phyloP scores from a whole-genome alignment of 2,888 invertebrate species.

The Tinea semifulvella region DNA sequence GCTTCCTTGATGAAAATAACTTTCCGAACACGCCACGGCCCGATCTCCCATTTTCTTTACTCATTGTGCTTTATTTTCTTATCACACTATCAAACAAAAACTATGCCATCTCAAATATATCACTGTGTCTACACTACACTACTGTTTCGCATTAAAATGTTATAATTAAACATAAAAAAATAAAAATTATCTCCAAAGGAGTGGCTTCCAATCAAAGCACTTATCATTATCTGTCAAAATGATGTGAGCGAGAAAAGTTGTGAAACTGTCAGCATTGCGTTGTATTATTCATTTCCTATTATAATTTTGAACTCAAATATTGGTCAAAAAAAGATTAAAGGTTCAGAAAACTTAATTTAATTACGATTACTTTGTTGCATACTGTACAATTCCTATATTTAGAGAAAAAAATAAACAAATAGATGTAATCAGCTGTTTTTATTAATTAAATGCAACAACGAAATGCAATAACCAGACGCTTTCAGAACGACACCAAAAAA shows the following conservation, averaged over 20 bases:
- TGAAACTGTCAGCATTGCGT: conserved; percentile 18
- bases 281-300: conserved; percentile 11
- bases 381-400: too few relatives aligned
- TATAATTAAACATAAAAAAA: conserved; percentile 22
- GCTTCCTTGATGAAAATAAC: conserved; percentile 55
- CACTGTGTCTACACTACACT: conserved; percentile 41
- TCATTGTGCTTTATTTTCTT: conserved; percentile 44
- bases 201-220: conserved; percentile 46
- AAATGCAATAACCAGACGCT: conserved; percentile 3
- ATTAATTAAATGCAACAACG: background rate
- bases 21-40: conserved; percentile 59
- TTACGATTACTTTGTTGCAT: too few relatives aligned
- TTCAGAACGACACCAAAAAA: background rate
- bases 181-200: conserved; percentile 36
- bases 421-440: too few relatives aligned
- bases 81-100: conserved; percentile 20
- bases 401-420: too few relatives aligned
- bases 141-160: conserved; percentile 22
- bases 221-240: conserved; percentile 26
- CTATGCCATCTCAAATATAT: conserved; percentile 34
- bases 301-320: too few relatives aligned
- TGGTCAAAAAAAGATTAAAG: too few relatives aligned
- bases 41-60: conserved; percentile 57
- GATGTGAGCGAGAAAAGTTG: conserved; percentile 19
- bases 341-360: too few relatives aligned